A percentile compares a stretch with the other conserved stretches of the same genome.
Evolutionary conservation across 2,113 vertebrate genomes (phyloP).

Genomic region (Circaetus cinerascens): DNA sequence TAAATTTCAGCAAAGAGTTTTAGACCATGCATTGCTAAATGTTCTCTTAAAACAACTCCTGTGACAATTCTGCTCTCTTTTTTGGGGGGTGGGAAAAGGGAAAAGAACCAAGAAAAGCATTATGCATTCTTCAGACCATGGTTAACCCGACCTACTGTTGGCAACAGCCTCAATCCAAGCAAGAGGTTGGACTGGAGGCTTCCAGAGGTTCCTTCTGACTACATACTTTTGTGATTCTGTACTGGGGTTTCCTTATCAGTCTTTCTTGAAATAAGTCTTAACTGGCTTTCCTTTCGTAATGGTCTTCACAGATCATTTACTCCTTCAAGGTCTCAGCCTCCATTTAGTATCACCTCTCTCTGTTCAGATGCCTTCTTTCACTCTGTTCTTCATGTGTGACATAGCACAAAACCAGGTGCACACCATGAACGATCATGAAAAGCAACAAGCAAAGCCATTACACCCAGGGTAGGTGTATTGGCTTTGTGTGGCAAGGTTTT

Average conservation of each 20-base stretch:
- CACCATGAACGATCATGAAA: not conserved
- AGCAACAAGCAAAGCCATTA: not conserved
- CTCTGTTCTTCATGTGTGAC: fast-evolving
- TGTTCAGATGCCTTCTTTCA: not conserved
- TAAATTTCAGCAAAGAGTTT: not conserved
- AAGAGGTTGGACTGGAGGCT: not conserved
- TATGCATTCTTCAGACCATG: not conserved
- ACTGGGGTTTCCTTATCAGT: not conserved
- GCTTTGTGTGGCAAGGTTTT: no score
- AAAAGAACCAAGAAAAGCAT: not conserved
- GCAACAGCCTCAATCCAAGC: not conserved
- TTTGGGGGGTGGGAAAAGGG: not conserved
- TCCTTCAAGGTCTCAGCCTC: not conserved
- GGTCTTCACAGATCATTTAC: not conserved
- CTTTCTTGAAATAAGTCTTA: not conserved
- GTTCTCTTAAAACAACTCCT: not conserved
- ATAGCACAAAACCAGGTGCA: not conserved
- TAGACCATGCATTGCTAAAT: not conserved
- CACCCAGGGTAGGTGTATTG: not conserved
- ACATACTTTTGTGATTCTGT: not conserved
- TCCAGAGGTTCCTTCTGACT: not conserved
- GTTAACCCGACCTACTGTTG: not conserved
- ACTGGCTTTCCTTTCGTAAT: not conserved
- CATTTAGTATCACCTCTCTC: not conserved
- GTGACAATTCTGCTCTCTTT: not conserved